phyloP scores from a whole-genome alignment of 2,113 vertebrate species.

The human (Homo sapiens) region DNA sequence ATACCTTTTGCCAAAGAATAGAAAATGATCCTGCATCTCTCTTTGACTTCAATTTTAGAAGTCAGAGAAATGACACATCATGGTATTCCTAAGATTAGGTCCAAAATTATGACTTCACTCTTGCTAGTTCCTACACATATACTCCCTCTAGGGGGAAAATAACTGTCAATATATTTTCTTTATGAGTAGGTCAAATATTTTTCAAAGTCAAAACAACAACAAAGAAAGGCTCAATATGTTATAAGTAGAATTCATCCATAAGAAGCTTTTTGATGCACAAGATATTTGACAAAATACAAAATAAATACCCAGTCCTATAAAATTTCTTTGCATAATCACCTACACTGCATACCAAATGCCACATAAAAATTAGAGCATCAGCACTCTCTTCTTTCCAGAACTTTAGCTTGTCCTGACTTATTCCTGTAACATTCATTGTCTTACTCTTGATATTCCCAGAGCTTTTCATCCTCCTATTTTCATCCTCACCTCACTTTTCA shows the following conservation, averaged over 20 bases:
- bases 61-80: background rate
- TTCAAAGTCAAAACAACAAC: background rate
- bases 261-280: background rate
- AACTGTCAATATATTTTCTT: background rate
- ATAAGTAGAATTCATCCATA: background rate
- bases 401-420: background rate
- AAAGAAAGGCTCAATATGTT: background rate
- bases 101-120: background rate
- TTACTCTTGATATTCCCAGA: background rate
- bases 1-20: background rate
- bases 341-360: background rate
- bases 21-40: background rate
- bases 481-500: background rate
- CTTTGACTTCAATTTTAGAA: background rate
- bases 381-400: background rate
- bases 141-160: background rate
- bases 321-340: conserved; percentile 17
- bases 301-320: background rate
- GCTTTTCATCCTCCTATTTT: background rate
- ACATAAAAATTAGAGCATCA: background rate
- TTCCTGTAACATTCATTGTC: background rate
- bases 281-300: background rate
- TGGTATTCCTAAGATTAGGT: background rate
- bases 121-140: background rate
- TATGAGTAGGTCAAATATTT: background rate